Evolutionary conservation across 92 coral and sea anemone species (phyloP), one percentile per base, ranked within the genome.

Genomic region (Chrysogorgia sp.): DNA sequence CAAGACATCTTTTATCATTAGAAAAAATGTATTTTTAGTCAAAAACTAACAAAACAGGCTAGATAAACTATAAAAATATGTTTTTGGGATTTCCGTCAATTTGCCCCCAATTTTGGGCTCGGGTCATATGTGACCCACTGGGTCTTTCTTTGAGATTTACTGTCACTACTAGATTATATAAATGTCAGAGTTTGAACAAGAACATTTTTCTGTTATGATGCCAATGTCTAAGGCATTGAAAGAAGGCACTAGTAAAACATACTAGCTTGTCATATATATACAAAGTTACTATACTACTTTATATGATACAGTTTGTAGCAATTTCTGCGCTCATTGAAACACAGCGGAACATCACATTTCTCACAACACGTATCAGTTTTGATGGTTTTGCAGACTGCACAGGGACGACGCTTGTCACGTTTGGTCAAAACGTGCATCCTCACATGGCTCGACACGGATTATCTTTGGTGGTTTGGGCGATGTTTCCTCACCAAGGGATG

Each of bases 101-200:
- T 31, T 29, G 23, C 40, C 10, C 40, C 21, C 4, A 19, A 62
- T 28, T 62, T 62, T 9, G 68, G 20, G 14, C n/a, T 62, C 43
- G 68, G 68, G 68, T 62, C 43, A 62, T 62, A 62, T 62, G 23
- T 62, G 68, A 62, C 68, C 68, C 68, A 62, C 43, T 62, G 68
- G 68, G 65, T 58, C 68, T 31, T 28, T 62, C 43, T 28, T 0
- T 28, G 41, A 31, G 3, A 28, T 29, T 62, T 62, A 62, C n/a
- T 62, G 68, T 62, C 68, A 62, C 43, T 28, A 62, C 68, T 28
- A 62, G 68, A 62, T 2, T 62, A 28, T 31, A 20, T 60, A 60
- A 3, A 58, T 57, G 29, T 57, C 63, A 57, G 63, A 7, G 26
- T 57, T 57, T 57, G 63, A 57, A 57, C 63, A 7, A 57, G 29